Evolutionary conservation across 2,797 vertebrate species (phyloP).

Genomic region (Oryzias sinensis): DNA sequence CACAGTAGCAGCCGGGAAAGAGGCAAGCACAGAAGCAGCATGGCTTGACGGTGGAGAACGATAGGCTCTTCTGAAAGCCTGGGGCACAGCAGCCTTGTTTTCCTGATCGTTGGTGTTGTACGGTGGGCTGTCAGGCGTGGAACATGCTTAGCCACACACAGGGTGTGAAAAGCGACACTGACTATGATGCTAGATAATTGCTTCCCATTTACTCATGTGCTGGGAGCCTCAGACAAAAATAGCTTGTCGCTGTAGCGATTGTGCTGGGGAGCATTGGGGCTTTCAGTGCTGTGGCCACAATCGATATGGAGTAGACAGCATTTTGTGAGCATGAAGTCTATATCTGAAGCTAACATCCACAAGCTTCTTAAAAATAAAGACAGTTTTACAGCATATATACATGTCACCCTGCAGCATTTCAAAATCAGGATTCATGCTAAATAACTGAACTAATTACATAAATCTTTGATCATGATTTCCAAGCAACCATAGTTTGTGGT

Average conservation of each 20-base stretch:
- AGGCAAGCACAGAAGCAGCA: constrained; percentile 56
- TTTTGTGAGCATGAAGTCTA: constrained; percentile 48
- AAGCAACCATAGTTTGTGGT: constrained; percentile 65
- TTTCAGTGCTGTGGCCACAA: constrained; percentile 67
- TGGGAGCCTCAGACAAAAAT: constrained; percentile 76
- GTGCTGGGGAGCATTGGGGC: constrained; percentile 69
- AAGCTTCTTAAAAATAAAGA: constrained; percentile 38
- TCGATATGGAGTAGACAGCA: constrained; percentile 68
- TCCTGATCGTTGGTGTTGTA: constrained; percentile 54
- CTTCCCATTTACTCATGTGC: constrained; percentile 80
- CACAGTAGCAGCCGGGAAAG: constrained; percentile 58
- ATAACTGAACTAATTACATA: constrained; percentile 9
- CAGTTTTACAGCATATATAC: constrained; percentile 8
- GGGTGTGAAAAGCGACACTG: constrained; percentile 78
- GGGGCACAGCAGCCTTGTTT: constrained; percentile 64
- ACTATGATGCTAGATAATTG: constrained; percentile 82
- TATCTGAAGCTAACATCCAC: constrained; percentile 8
- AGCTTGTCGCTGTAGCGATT: constrained; percentile 73
- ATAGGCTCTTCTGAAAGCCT: constrained; percentile 64
- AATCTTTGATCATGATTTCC: constrained; percentile 16
- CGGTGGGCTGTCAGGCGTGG: constrained; percentile 64
- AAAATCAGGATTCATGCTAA: not conserved
- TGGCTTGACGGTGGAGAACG: constrained; percentile 62
- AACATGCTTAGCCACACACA: constrained; percentile 72
- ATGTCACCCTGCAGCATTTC: constrained; percentile 13